Conservation (phyloP, 2,888 invertebrate genomes). For the Acleris emargana region DNA sequence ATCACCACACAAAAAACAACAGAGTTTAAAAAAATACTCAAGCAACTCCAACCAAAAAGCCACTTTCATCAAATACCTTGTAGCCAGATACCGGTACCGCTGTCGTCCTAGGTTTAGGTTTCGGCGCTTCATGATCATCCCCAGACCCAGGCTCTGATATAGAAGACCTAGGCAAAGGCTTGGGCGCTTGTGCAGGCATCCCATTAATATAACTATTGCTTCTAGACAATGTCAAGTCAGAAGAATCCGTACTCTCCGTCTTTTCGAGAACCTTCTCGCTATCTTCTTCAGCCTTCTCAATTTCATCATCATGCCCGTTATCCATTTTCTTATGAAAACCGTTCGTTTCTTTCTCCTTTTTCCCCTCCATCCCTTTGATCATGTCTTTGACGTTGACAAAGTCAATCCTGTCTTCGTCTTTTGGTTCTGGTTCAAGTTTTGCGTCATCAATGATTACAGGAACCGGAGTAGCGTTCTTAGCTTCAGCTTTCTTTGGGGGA, state of each 20-base stretch:
- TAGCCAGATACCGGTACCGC: constrained; percentile 87
- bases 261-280: constrained; percentile 35
- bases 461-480: constrained; percentile 57
- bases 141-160: constrained; percentile 86
- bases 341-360: constrained; percentile 69
- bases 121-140: constrained; percentile 78
- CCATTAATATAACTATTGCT: constrained; percentile 75
- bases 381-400: constrained; percentile 85
- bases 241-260: constrained; percentile 44
- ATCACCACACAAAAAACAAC: constrained; percentile 19
- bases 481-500: constrained; percentile 64
- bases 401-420: constrained; percentile 79
- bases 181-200: constrained; percentile 84
- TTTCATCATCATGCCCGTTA: constrained; percentile 47
- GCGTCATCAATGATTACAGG: constrained; percentile 56
- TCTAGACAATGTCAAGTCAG: constrained; percentile 62
- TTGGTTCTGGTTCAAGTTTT: constrained; percentile 55
- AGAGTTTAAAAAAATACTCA: too few species aligned
- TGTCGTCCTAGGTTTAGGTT: constrained; percentile 89
- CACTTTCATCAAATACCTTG: constrained; percentile 84
- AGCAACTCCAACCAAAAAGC: too few species aligned
- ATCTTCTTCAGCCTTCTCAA: constrained; percentile 47
- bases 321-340: constrained; percentile 69
- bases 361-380: constrained; percentile 86
- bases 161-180: constrained; percentile 91